Evolutionary conservation across 2,113 vertebrate species (phyloP).

Genomic region (Odontophorus gujanensis): DNA sequence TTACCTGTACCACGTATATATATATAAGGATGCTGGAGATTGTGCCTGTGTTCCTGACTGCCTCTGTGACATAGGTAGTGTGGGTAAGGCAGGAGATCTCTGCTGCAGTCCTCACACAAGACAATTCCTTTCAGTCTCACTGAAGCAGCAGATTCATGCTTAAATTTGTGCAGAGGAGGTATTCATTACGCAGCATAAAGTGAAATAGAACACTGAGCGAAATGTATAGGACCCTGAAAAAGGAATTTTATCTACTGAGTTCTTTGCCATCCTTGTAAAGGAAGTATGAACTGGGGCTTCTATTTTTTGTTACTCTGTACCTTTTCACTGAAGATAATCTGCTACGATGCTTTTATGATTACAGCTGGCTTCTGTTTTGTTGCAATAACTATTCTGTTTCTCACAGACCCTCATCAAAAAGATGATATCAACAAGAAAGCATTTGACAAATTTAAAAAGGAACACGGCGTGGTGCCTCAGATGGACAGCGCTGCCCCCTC

Average conservation of each 20-base stretch:
- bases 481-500: conserved; percentile 92
- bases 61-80: fast-evolving
- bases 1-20: neutral
- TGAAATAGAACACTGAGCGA: neutral
- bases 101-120: neutral
- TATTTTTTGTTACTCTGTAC: neutral
- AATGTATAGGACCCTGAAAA: neutral
- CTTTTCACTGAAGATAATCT: neutral
- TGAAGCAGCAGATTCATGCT: neutral
- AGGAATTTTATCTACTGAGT: neutral
- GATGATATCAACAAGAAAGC: conserved; percentile 97
- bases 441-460: conserved; percentile 98
- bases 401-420: conserved; percentile 92
- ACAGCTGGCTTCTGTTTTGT: neutral
- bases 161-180: neutral
- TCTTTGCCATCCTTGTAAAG: neutral
- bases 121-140: neutral
- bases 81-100: neutral
- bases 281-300: neutral
- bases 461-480: conserved; percentile 86
- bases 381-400: neutral
- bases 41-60: neutral
- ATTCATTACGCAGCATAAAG: neutral
- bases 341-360: neutral
- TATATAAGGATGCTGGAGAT: neutral